Conservation (phyloP, 2,888 invertebrate species). For the Pyrochroa serraticornis region DNA sequence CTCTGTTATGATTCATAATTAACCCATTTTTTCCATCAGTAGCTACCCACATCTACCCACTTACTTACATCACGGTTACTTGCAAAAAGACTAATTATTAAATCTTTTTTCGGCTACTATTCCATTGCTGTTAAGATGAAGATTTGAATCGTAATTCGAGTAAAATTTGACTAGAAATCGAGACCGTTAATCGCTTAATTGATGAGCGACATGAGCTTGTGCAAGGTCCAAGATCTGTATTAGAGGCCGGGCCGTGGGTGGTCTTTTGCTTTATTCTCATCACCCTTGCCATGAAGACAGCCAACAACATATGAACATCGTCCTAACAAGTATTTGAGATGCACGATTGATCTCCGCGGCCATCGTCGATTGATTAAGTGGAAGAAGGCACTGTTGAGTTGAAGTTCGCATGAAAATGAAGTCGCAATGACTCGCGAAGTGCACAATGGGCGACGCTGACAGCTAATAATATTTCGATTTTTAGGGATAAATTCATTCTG, state of each 20-base stretch:
- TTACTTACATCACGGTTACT: too few relatives aligned
- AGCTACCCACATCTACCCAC: too few relatives aligned
- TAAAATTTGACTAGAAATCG: neutral
- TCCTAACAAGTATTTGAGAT: slow-evolving; percentile 47
- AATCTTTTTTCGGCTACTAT: too few relatives aligned
- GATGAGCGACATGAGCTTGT: slow-evolving; percentile 31
- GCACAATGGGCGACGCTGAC: neutral
- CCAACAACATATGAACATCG: slow-evolving; percentile 49
- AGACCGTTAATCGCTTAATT: slow-evolving; percentile 24
- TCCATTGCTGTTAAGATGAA: too few relatives aligned
- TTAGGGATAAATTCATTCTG: neutral
- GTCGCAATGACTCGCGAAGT: too few relatives aligned
- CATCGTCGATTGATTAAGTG: slow-evolving; percentile 14
- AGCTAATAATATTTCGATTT: neutral
- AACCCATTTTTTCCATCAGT: too few relatives aligned
- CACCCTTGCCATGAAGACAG: slow-evolving; percentile 45
- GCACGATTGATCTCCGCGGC: slow-evolving; percentile 48
- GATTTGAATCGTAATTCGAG: too few relatives aligned
- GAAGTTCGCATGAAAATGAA: too few relatives aligned
- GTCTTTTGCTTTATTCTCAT: slow-evolving; percentile 43
- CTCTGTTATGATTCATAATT: too few relatives aligned
- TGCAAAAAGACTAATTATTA: too few relatives aligned
- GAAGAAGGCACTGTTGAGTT: neutral
- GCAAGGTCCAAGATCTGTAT: slow-evolving; percentile 21
- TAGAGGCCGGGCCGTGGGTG: slow-evolving; percentile 45